Conservation (phyloP, 2,888 invertebrate genomes). For the Eupithecia pulchellata region DNA sequence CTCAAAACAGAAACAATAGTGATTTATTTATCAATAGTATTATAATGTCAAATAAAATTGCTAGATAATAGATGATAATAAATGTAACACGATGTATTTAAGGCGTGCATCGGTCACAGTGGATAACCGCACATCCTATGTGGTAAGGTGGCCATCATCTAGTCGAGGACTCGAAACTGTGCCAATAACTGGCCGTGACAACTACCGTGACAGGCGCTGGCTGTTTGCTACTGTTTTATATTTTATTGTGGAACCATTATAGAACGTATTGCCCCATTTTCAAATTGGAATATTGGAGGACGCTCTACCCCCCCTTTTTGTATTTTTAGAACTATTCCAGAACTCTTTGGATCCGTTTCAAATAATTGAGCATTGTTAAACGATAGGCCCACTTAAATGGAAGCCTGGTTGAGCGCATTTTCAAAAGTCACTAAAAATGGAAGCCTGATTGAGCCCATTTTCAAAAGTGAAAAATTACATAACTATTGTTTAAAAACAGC, state of each 20-base stretch:
- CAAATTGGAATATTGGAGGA: background rate
- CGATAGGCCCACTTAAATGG: too few relatives aligned
- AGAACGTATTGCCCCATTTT: background rate
- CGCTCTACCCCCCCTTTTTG: background rate
- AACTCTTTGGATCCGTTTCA: too few relatives aligned
- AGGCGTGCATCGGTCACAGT: slow-evolving; percentile 59
- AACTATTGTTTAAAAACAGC: background rate
- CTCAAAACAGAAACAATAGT: too few relatives aligned
- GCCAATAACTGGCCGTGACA: slow-evolving; percentile 58
- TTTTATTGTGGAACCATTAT: background rate
- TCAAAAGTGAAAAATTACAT: background rate
- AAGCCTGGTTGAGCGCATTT: background rate
- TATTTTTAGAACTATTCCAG: background rate
- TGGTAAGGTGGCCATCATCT: slow-evolving; percentile 61
- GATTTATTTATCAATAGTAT: background rate
- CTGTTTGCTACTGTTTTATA: background rate
- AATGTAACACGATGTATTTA: slow-evolving; percentile 27
- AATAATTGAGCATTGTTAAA: too few relatives aligned
- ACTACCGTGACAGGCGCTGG: slow-evolving; percentile 44
- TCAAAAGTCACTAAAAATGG: too few relatives aligned
- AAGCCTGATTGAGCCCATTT: background rate
- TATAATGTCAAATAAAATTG: background rate
- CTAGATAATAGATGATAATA: background rate
- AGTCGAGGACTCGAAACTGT: slow-evolving; percentile 56
- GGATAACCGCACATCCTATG: slow-evolving; percentile 57